Conservation (phyloP, 1,140 invertebrate genomes). For the Trichomalopsis sarcophagae region DNA sequence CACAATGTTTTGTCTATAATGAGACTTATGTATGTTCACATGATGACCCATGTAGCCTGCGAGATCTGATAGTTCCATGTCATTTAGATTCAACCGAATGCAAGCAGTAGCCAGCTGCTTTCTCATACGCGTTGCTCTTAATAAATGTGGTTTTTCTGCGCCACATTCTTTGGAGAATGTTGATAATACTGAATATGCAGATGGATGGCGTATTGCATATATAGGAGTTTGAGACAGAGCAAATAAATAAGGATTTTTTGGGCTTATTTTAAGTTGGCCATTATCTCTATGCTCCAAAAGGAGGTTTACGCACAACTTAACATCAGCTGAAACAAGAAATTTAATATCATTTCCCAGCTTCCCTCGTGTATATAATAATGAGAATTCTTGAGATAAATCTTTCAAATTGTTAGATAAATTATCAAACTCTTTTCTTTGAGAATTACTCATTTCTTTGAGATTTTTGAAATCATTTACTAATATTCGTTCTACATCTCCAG, state of each 20-base stretch:
- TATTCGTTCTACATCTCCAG: conserved; percentile 9
- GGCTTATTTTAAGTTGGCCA: not conserved
- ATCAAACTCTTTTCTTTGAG: not conserved
- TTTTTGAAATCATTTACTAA: not conserved
- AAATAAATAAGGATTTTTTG: not conserved
- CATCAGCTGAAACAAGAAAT: not conserved
- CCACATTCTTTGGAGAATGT: not conserved
- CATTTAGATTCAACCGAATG: not conserved
- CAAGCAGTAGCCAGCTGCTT: not conserved
- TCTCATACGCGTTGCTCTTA: not conserved
- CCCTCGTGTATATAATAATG: not conserved
- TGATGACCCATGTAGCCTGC: conserved; percentile 6
- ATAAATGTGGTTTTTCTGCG: not conserved
- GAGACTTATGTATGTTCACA: not conserved
- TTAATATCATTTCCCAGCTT: not conserved
- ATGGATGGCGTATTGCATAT: not conserved
- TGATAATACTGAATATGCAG: not conserved
- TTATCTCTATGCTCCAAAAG: not conserved
- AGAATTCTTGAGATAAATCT: not conserved
- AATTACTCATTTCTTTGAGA: not conserved
- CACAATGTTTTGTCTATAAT: not conserved
- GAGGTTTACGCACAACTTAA: not conserved
- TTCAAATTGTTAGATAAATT: not conserved
- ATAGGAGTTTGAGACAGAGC: not conserved
- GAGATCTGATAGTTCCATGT: not conserved